These are phyloP conservation scores for Campaea margaritaria DNA, from an alignment of 2,888 invertebrate species.

Conservation along the genomic window DNA sequence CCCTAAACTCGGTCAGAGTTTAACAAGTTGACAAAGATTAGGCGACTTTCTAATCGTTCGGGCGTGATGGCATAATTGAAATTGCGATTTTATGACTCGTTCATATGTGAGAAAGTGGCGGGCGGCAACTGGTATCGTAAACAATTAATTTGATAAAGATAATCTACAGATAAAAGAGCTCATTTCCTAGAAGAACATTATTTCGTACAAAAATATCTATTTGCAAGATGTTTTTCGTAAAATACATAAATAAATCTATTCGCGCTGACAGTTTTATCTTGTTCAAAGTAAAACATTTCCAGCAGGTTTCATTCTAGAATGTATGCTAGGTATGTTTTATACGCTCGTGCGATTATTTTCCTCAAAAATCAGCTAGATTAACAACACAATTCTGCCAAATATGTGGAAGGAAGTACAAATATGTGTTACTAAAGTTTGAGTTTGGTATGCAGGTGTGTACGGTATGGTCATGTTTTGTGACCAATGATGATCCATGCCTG, in stretches of 20 bases:
- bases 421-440: no score
- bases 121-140: background rate
- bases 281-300: constrained; percentile 15
- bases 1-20: constrained; percentile 83
- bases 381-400: background rate
- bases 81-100: constrained; percentile 75
- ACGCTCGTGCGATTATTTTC: constrained; percentile 1
- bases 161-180: constrained; percentile 4
- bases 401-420: background rate
- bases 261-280: constrained; percentile 20
- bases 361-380: background rate
- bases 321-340: constrained; percentile 2
- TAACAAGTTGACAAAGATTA: constrained; percentile 82
- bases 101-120: constrained; percentile 73
- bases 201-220: constrained; percentile 5
- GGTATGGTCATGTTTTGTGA: no score
- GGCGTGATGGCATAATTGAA: constrained; percentile 69
- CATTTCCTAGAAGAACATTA: constrained; percentile 5
- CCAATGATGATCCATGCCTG: no score
- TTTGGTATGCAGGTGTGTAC: no score
- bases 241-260: constrained; percentile 17
- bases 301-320: constrained; percentile 9
- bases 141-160: constrained; percentile 10
- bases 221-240: constrained; percentile 7
- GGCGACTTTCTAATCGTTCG: constrained; percentile 69